Evolutionary conservation across 23 tunicate genomes (phyloP).

Genomic region (Trididemnum clinides): DNA sequence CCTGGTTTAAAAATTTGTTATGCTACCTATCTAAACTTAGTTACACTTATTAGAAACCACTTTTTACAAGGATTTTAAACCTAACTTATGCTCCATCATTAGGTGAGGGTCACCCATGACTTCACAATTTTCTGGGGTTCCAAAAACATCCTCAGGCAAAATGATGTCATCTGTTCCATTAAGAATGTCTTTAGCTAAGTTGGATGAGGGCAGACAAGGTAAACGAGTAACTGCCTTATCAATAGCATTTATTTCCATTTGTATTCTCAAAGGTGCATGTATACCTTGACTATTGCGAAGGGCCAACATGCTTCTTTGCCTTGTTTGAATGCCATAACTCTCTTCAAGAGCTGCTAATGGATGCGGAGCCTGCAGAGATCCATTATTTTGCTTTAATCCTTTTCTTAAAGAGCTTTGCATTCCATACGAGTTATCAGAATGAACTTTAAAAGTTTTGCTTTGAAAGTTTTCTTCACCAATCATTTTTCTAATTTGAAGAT

Average conservation of each 20-base stretch:
- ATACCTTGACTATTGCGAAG: constrained; percentile 68
- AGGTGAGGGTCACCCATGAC: constrained; percentile 92
- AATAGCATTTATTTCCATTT: constrained; percentile 74
- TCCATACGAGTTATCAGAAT: constrained; percentile 40
- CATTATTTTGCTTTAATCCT: constrained; percentile 26
- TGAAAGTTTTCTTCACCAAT: constrained; percentile 37
- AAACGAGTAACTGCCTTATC: constrained; percentile 62
- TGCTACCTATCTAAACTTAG: not conserved
- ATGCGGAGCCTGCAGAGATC: constrained; percentile 37
- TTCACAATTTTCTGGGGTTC: constrained; percentile 45
- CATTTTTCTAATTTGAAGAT: constrained; percentile 30
- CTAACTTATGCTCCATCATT: constrained; percentile 89
- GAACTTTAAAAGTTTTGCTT: constrained; percentile 5
- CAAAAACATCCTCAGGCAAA: constrained; percentile 53
- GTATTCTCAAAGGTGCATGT: constrained; percentile 70
- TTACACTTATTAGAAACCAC: not conserved
- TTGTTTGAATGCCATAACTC: not conserved
- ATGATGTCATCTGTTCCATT: constrained; percentile 66
- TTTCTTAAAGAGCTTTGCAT: constrained; percentile 38
- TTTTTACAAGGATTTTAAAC: constrained; percentile 55
- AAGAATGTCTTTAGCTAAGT: constrained; percentile 72
- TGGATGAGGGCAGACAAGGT: constrained; percentile 82
- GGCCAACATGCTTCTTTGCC: constrained; percentile 24
- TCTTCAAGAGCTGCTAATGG: constrained; percentile 52
- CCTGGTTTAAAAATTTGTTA: too few species aligned